phyloP scores from a whole-genome alignment of 92 coral and sea anemone genomes.

The Meandrina meandrites region DNA sequence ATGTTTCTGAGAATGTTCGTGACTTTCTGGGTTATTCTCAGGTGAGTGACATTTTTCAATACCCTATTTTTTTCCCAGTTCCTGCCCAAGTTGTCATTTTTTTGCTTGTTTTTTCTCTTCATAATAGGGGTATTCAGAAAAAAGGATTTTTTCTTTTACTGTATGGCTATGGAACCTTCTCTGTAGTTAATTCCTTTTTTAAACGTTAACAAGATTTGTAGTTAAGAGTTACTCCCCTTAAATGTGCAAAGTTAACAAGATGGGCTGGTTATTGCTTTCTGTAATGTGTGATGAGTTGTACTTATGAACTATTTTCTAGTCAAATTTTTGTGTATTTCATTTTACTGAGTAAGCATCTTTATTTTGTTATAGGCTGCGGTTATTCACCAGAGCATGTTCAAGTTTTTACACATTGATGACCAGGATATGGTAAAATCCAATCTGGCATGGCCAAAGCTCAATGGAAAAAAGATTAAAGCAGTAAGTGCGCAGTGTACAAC shows the following conservation, averaged over 20 bases:
- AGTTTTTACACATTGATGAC: conserved; percentile 95
- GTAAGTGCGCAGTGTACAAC: conserved; percentile 28
- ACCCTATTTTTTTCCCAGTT: background rate
- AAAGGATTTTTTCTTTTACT: no score
- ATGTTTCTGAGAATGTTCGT: conserved; percentile 98
- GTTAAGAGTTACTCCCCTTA: no score
- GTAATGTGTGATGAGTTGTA: no score
- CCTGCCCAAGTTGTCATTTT: background rate
- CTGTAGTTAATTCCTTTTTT: background rate
- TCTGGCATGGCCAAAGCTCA: conserved; percentile 74
- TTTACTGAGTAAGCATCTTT: background rate
- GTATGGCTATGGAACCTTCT: no score
- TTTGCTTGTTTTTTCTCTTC: no score
- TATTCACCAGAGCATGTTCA: conserved; percentile 95
- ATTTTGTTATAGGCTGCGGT: conserved; percentile 80
- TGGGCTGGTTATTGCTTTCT: background rate
- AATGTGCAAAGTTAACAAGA: background rate
- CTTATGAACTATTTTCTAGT: no score
- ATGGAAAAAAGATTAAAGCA: conserved; percentile 20
- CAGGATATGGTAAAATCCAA: conserved; percentile 94
- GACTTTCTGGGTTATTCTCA: conserved; percentile 98
- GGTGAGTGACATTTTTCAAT: conserved; percentile 40
- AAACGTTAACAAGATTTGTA: no score
- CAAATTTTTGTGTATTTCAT: background rate
- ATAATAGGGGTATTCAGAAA: no score